These are phyloP conservation scores for Zophobas morio DNA, from an alignment of 1,140 invertebrate species.

Conservation along the genomic window DNA sequence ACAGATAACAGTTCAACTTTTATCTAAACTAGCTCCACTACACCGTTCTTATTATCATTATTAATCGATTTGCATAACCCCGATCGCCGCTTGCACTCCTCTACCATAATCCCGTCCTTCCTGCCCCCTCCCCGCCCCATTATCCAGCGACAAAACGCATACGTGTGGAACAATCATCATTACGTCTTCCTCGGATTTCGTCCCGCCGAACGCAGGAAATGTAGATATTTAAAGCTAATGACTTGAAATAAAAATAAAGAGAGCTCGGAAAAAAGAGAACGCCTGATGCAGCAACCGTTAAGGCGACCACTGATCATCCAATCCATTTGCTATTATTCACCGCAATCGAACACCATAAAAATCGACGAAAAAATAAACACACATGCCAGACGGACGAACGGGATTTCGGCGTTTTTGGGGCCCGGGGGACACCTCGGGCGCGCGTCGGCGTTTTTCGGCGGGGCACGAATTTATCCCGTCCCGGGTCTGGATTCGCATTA, in stretches of 20 bases:
- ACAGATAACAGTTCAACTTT: no score
- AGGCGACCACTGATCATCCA: conserved; percentile 19
- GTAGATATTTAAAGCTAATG: conserved; percentile 42
- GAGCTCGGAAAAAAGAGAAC: conserved; percentile 12
- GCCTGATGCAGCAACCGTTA: conserved; percentile 28
- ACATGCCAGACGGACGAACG: background rate
- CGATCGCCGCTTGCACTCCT: no score
- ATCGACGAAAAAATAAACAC: background rate
- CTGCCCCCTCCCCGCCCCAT: no score
- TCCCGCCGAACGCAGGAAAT: conserved; percentile 36
- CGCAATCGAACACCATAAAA: background rate
- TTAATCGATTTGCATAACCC: no score
- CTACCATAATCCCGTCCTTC: no score
- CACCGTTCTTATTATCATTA: no score
- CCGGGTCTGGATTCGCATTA: conserved; percentile 34
- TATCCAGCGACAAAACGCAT: conserved; percentile 18
- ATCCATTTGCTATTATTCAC: background rate
- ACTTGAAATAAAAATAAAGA: conserved; percentile 42
- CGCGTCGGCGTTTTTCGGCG: background rate
- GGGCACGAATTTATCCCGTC: conserved; percentile 5
- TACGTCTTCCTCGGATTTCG: conserved; percentile 32
- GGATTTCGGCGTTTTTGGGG: background rate
- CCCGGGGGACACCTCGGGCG: no score
- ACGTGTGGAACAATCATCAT: conserved; percentile 34
- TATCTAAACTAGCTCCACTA: no score